Percentiles rank a stretch among this genome's conserved stretches.
These are phyloP conservation scores for Cochlearius cochlearius DNA, from an alignment of 2,113 vertebrate genomes.

Conservation along the genomic window DNA sequence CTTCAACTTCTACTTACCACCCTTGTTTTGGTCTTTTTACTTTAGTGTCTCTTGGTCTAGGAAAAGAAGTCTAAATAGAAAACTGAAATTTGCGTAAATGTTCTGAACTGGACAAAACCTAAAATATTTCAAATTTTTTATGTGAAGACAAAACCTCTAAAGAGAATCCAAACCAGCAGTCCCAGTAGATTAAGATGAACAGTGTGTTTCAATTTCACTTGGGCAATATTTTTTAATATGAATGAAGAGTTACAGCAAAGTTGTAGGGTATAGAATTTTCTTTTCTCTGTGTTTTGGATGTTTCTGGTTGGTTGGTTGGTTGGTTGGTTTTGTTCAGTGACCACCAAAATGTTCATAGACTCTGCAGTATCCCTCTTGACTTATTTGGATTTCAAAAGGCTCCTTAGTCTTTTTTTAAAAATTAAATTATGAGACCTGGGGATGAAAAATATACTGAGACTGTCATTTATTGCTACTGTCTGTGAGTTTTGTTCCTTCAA, in stretches of 20 bases:
- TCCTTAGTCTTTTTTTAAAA: not conserved
- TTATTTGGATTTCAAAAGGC: not conserved
- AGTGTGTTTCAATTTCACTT: not conserved
- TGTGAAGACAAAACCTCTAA: not conserved
- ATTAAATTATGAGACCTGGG: not conserved
- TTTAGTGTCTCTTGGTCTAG: not conserved
- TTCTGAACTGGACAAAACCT: not conserved
- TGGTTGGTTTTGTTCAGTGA: not conserved
- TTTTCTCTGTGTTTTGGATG: not conserved
- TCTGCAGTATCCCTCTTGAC: not conserved
- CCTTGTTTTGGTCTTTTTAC: not conserved
- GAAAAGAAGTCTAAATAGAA: not conserved
- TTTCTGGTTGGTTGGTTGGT: not conserved
- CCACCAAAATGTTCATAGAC: not conserved
- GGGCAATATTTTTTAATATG: not conserved
- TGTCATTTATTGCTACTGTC: not conserved
- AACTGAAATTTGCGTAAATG: accelerated
- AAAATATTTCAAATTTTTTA: not conserved
- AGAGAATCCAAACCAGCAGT: not conserved
- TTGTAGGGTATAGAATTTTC: not conserved
- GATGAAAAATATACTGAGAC: not conserved
- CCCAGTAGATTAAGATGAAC: not conserved
- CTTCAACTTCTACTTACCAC: not conserved
- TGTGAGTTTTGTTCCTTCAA: not conserved
- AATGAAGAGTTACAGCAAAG: not conserved